phyloP scores from a whole-genome alignment of 2,113 vertebrate species.

The Cryptotis parvus region DNA sequence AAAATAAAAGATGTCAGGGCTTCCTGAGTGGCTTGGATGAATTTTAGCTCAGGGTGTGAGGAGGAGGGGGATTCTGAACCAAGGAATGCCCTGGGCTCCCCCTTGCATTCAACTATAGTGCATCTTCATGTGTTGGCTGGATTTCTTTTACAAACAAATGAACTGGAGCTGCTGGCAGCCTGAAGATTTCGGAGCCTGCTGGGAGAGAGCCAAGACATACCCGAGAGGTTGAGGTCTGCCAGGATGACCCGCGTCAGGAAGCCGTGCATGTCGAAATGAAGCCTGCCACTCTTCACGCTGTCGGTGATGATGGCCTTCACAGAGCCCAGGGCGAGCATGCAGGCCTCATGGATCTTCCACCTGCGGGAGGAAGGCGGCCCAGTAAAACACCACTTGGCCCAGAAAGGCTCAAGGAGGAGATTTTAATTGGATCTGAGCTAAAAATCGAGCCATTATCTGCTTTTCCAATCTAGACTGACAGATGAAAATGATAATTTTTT shows the following conservation, averaged over 20 bases:
- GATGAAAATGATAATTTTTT: background rate
- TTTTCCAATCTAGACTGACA: background rate
- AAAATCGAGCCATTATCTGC: background rate
- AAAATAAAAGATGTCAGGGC: background rate
- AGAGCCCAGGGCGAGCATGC: conserved; percentile 97
- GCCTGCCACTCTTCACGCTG: conserved; percentile 95
- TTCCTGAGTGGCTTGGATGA: background rate
- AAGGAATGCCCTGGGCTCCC: background rate
- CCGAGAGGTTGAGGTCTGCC: conserved; percentile 95
- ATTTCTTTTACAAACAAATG: background rate
- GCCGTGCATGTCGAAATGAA: conserved; percentile 98
- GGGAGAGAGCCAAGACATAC: conserved; percentile 80
- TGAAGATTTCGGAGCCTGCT: background rate
- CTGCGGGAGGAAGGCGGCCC: conserved; percentile 80
- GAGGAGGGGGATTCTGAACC: background rate
- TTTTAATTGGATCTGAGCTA: background rate
- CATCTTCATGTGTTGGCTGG: background rate
- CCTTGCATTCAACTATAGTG: background rate
- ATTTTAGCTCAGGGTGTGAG: background rate
- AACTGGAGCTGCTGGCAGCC: background rate
- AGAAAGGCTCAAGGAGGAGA: background rate
- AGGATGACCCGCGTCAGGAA: conserved; percentile 97
- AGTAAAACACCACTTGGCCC: background rate
- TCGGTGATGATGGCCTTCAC: conserved; percentile 97
- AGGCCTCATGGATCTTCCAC: conserved; percentile 99